phyloP scores from a whole-genome alignment of 2,797 vertebrate species.

The Coregonus ussuriensis region DNA sequence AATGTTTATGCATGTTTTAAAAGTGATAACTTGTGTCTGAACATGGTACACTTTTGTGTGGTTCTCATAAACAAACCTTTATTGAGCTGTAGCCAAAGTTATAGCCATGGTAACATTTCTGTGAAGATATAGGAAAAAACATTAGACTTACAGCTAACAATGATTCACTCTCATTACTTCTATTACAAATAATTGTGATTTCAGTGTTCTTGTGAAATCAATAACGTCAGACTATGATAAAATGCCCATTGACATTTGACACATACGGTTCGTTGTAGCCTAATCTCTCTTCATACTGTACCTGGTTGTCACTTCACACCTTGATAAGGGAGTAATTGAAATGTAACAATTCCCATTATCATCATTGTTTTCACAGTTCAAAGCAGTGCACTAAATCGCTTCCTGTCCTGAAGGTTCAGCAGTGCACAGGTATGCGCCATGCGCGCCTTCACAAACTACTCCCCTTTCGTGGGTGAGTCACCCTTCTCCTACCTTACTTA shows the following conservation, averaged over 20 bases:
- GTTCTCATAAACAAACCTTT: too few species aligned
- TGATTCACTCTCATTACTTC: too few species aligned
- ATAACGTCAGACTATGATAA: slow-evolving; percentile 4
- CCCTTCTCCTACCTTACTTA: slow-evolving; percentile 43
- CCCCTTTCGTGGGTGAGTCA: slow-evolving; percentile 61
- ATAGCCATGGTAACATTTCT: too few species aligned
- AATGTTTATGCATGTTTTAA: neutral
- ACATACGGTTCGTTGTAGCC: neutral
- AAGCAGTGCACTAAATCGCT: slow-evolving; percentile 35
- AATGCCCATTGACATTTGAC: neutral
- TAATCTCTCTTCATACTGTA: neutral
- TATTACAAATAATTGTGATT: slow-evolving; percentile 18
- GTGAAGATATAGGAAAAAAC: too few species aligned
- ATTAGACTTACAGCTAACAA: too few species aligned
- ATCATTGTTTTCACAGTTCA: slow-evolving; percentile 67
- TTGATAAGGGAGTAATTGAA: slow-evolving; percentile 43
- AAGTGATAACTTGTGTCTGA: too few species aligned
- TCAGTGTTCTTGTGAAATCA: neutral
- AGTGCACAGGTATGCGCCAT: slow-evolving; percentile 1
- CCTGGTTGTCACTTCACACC: slow-evolving; percentile 17
- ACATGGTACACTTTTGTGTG: too few species aligned
- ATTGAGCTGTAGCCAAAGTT: too few species aligned
- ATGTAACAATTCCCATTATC: slow-evolving; percentile 35
- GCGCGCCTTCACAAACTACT: slow-evolving; percentile 47
- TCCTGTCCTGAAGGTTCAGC: neutral